These are phyloP conservation scores for Eupithecia exiguata DNA, from an alignment of 2,888 invertebrate species.

Conservation along the genomic window DNA sequence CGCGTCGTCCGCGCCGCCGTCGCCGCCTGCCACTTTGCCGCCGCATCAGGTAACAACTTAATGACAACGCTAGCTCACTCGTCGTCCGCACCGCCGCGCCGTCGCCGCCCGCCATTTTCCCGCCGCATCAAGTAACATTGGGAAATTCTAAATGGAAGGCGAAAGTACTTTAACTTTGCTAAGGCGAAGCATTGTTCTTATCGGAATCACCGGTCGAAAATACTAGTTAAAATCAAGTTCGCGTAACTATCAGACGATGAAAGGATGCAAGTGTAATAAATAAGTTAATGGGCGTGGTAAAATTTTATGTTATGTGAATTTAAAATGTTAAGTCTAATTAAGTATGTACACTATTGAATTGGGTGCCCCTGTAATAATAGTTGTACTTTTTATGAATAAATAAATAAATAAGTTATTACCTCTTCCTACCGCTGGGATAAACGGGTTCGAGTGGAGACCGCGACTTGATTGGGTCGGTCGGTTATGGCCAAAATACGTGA, in stretches of 20 bases:
- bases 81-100: conserved; percentile 91
- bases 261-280: no score
- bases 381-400: no score
- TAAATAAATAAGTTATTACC: no score
- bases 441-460: background rate
- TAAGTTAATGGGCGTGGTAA: no score
- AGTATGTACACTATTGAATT: no score
- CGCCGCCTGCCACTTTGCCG: no score
- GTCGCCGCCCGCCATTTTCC: conserved; percentile 90
- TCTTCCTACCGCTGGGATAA: background rate
- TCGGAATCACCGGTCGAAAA: background rate
- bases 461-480: background rate
- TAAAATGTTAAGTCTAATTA: no score
- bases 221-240: background rate
- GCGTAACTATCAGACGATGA: background rate
- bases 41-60: conserved; percentile 86
- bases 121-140: conserved; percentile 59
- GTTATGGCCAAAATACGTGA: background rate
- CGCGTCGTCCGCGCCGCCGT: no score
- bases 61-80: conserved; percentile 97
- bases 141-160: no score
- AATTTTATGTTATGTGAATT: no score
- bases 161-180: background rate
- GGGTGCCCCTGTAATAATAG: no score
- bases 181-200: background rate